Percentiles rank a stretch among this genome's conserved stretches.
These are phyloP conservation scores for Helicoverpa armigera DNA, from an alignment of 1,140 invertebrate genomes.

Conservation along the genomic window DNA sequence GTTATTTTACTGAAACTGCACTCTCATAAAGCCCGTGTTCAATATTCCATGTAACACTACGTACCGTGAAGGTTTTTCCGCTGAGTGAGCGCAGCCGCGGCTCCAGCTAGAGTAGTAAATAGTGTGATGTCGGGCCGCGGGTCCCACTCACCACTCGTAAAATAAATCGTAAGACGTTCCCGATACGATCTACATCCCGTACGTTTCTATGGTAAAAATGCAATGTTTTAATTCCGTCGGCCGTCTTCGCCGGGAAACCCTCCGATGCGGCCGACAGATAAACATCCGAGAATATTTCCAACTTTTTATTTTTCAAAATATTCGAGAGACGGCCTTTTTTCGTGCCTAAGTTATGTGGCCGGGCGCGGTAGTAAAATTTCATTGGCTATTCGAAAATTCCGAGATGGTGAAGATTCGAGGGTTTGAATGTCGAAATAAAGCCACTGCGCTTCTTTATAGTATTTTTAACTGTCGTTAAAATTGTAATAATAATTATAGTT, in stretches of 20 bases:
- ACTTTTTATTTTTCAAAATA: conserved; percentile 58
- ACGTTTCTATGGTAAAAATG: conserved; percentile 65
- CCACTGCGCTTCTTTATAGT: conserved; percentile 52
- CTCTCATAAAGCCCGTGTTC: conserved; percentile 2
- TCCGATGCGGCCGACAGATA: conserved; percentile 58
- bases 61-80: conserved; percentile 20
- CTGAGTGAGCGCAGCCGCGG: conserved; percentile 25
- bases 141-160: conserved; percentile 53
- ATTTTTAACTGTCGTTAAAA: conserved; percentile 37
- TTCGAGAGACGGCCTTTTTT: conserved; percentile 52
- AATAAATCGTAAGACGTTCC: conserved; percentile 66
- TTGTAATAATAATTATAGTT: conserved; percentile 32
- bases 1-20: not conserved
- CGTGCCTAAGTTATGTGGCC: conserved; percentile 60
- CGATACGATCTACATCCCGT: conserved; percentile 66
- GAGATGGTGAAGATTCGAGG: conserved; percentile 59
- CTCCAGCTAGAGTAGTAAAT: conserved; percentile 30
- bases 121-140: conserved; percentile 5
- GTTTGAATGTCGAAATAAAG: conserved; percentile 61
- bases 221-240: conserved; percentile 78
- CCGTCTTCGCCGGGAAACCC: conserved; percentile 59
- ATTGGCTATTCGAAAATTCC: conserved; percentile 63
- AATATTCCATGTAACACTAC: conserved; percentile 27
- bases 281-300: conserved; percentile 51
- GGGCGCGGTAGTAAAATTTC: conserved; percentile 65